These are phyloP conservation scores for Indicator indicator DNA, from an alignment of 2,113 vertebrate species.

Conservation along the genomic window DNA sequence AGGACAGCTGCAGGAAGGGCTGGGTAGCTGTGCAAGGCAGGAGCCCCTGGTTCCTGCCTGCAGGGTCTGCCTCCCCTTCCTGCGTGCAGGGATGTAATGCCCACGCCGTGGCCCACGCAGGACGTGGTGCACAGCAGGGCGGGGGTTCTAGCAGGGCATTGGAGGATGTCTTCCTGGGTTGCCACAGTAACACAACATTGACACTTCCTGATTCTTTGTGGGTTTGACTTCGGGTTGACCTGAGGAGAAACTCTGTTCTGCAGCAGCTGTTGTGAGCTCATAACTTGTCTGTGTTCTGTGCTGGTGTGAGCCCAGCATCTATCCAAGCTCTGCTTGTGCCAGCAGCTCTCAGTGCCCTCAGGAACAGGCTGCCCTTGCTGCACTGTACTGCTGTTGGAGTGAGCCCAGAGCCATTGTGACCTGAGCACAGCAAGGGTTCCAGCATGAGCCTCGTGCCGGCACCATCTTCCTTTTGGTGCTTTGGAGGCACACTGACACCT, in stretches of 20 bases:
- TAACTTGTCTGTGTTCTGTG: background rate
- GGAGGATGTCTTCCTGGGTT: background rate
- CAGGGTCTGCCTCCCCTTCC: background rate
- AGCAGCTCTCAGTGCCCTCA: no score
- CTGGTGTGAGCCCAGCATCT: no score
- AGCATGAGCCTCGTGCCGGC: fast-evolving
- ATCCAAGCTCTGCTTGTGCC: background rate
- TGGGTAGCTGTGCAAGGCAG: fast-evolving
- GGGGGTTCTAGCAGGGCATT: background rate
- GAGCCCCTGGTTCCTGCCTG: background rate
- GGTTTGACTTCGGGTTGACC: background rate
- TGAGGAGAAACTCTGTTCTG: background rate
- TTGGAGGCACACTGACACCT: background rate
- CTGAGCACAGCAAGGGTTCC: fast-evolving
- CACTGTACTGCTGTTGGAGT: background rate
- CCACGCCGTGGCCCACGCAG: fast-evolving
- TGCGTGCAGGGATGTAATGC: fast-evolving
- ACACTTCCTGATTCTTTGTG: background rate
- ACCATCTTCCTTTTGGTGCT: background rate
- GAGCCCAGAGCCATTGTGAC: background rate
- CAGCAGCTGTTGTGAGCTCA: background rate
- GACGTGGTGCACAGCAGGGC: background rate
- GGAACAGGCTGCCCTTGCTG: fast-evolving
- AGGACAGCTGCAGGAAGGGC: background rate
- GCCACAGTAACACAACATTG: background rate